Evolutionary conservation across 2,888 invertebrate genomes (phyloP), one percentile per base, ranked within the genome.

Genomic region (Pediacus dermestoides): DNA sequence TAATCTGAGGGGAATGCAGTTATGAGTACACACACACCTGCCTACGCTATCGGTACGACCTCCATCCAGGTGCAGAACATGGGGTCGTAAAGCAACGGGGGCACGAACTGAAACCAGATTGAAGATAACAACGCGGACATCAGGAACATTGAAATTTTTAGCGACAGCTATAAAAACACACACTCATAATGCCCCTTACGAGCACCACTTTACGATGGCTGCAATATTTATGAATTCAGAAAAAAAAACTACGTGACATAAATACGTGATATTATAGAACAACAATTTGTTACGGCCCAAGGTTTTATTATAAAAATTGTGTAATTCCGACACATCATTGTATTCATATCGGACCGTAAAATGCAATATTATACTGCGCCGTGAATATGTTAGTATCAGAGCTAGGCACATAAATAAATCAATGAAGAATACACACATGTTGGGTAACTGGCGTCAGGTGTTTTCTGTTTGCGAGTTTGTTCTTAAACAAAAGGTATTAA

Each of bases 221-320:
- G 42, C 47, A 51, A 55, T 50, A 55, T 58, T 56, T 56, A 56
- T 58, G 52, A 51, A 53, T 50, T 28, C n/a, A 2, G 12, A 28
- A 14, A 25, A 9, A 28, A 13, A 28, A 4, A 28, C 23, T 11
- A 28, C 28, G 28, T 28, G 28, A 28, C 28, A 14, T 11, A 28
- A 28, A 28, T 28, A 13, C 28, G 7, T 28, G n/a, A n/a, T n/a
- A n/a, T n/a, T 23, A 3, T 23, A 23, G 9, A 23, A 23, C 23
- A 23, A 23, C 23, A 28, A 28, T 28, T 14, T 28, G 28, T 14
- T 18, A 7, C 6, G 6, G 6, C 21, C 6, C 6, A 6, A 18
- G n/a, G n/a, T n/a, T n/a, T n/a, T n/a, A 18, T n/a, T 18, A 18
- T 18, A 6, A 18, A 18, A 18, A 18, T 18, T 18, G 6, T 18